Conservation (phyloP, 1,140 invertebrate species). For the Zaprionus inermis region DNA sequence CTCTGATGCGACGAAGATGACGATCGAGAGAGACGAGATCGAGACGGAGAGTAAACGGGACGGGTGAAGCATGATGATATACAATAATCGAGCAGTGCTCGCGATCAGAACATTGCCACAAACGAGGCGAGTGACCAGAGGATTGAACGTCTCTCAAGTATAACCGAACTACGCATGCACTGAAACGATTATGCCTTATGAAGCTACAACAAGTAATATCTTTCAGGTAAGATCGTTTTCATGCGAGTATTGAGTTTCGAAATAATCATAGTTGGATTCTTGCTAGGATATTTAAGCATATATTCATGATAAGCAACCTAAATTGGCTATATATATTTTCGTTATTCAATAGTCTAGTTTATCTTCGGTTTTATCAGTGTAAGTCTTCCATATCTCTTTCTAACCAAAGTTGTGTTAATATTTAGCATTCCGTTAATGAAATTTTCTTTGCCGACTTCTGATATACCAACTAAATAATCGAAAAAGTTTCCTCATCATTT, state of each 20-base stretch:
- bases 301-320: too few species aligned
- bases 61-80: conserved; percentile 69
- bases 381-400: too few species aligned
- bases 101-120: conserved; percentile 73
- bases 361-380: too few species aligned
- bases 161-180: conserved; percentile 9
- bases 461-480: neutral
- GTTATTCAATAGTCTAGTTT: too few species aligned
- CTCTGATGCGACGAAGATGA: neutral
- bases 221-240: too few species aligned
- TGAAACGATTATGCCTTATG: neutral
- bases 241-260: too few species aligned
- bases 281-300: too few species aligned
- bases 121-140: conserved; percentile 56
- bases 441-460: too few species aligned
- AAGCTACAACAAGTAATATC: neutral
- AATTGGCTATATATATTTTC: too few species aligned
- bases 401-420: too few species aligned
- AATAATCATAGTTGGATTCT: too few species aligned
- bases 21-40: neutral
- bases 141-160: neutral
- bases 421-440: too few species aligned
- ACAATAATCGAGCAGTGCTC: conserved; percentile 73
- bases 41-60: neutral
- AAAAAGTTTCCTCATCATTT: neutral